These are phyloP conservation scores for Dromius quadrimaculatus DNA, from an alignment of 2,888 invertebrate species.

Conservation along the genomic window DNA sequence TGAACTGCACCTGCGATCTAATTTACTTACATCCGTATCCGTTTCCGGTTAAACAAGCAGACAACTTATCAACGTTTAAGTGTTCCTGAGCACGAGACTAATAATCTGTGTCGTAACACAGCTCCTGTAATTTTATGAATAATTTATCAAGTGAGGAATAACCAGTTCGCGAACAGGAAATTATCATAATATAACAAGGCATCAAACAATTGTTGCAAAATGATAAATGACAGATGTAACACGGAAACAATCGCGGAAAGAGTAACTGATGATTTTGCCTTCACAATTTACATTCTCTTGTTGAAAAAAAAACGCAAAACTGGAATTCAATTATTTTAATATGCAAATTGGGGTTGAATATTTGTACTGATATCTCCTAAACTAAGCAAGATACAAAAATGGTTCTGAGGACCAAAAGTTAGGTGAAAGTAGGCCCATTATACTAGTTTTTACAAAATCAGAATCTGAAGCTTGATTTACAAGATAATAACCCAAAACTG, in stretches of 20 bases:
- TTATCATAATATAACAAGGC: not conserved
- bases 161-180: slow-evolving; percentile 9
- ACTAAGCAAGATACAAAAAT: too few species aligned
- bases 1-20: slow-evolving; percentile 2
- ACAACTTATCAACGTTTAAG: slow-evolving; percentile 9
- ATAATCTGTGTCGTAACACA: too few species aligned
- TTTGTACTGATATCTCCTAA: too few species aligned
- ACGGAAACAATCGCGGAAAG: slow-evolving; percentile 5
- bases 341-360: too few species aligned
- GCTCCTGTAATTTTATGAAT: slow-evolving; percentile 12
- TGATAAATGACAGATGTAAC: not conserved
- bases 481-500: too few species aligned
- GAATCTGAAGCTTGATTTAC: too few species aligned
- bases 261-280: not conserved
- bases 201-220: slow-evolving; percentile 13
- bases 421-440: too few species aligned
- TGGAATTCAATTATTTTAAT: too few species aligned
- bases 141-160: slow-evolving; percentile 7
- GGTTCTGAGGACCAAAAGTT: too few species aligned
- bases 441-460: too few species aligned
- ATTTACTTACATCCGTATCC: slow-evolving; percentile 3
- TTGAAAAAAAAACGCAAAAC: not conserved
- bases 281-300: not conserved
- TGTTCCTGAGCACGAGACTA: slow-evolving; percentile 13
- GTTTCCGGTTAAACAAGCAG: slow-evolving; percentile 8